phyloP scores from a whole-genome alignment of 2,888 invertebrate species.

The Tachina lurida region DNA sequence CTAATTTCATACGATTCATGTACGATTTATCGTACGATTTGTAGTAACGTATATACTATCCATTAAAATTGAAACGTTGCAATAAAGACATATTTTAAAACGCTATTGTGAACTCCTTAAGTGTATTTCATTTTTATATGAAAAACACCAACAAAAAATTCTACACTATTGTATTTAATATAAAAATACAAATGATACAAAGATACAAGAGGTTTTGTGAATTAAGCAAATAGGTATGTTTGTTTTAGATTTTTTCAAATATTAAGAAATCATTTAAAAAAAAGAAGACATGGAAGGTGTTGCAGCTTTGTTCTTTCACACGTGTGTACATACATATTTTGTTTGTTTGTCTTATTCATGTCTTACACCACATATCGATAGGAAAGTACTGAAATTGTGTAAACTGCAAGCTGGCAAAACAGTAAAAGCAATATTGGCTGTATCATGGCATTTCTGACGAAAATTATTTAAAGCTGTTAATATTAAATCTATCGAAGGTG shows the following conservation, averaged over 20 bases:
- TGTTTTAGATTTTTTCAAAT: background rate
- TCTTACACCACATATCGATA: constrained; percentile 92
- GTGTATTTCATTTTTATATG: too few species aligned
- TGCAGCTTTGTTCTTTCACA: constrained; percentile 4
- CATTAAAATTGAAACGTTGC: too few species aligned
- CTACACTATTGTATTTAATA: too few species aligned
- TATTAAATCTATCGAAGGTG: constrained; percentile 83
- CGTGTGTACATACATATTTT: background rate
- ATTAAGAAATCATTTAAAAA: constrained; percentile 13
- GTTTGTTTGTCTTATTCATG: constrained; percentile 84
- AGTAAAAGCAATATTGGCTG: constrained; percentile 86
- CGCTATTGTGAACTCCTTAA: too few species aligned
- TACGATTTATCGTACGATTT: too few species aligned
- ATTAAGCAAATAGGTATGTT: too few species aligned
- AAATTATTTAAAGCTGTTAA: constrained; percentile 82
- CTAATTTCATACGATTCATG: too few species aligned
- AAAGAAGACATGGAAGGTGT: constrained; percentile 2
- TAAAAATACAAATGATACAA: too few species aligned
- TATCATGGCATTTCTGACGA: constrained; percentile 83
- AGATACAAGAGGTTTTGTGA: too few species aligned
- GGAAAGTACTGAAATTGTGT: constrained; percentile 91
- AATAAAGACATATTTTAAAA: too few species aligned
- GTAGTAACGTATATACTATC: too few species aligned
- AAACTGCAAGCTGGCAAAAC: constrained; percentile 91
- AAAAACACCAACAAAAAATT: too few species aligned